These are phyloP conservation scores for Grammomys dolichurus DNA, from an alignment of 2,113 vertebrate species.

Conservation along the genomic window DNA sequence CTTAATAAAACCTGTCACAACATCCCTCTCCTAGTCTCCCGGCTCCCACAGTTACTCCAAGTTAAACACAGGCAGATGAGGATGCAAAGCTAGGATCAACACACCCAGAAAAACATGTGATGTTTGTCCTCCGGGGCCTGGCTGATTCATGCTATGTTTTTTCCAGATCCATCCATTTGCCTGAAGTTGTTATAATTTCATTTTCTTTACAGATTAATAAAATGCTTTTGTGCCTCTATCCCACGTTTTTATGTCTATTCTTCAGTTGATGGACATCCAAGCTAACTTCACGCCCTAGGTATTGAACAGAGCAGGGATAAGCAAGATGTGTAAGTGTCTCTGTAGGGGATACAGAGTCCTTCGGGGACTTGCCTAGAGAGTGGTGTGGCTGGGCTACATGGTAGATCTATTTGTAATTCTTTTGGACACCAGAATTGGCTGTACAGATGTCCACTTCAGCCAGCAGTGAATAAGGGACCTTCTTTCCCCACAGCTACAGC, in stretches of 20 bases:
- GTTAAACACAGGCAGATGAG: background rate
- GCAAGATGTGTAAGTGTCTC: too few species aligned
- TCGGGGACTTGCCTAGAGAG: background rate
- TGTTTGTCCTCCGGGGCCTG: background rate
- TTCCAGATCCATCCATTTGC: background rate
- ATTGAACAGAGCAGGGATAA: background rate
- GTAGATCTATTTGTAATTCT: background rate
- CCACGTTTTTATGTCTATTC: background rate
- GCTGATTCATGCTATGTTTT: background rate
- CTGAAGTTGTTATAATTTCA: background rate
- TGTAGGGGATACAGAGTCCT: background rate
- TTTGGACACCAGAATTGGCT: background rate
- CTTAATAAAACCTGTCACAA: background rate
- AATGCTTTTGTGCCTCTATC: too few species aligned
- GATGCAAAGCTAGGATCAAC: background rate
- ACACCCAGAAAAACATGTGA: background rate
- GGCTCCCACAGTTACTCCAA: background rate
- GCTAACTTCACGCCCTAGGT: background rate
- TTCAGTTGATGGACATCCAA: background rate
- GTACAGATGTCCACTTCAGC: rapidly evolving
- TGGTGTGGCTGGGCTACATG: background rate
- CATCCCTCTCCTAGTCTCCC: background rate
- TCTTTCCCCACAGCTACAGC: background rate
- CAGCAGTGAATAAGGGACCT: background rate
- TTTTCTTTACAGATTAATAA: background rate